Evolutionary conservation across 2,888 invertebrate species (phyloP).

Genomic region (Zygaena filipendulae): DNA sequence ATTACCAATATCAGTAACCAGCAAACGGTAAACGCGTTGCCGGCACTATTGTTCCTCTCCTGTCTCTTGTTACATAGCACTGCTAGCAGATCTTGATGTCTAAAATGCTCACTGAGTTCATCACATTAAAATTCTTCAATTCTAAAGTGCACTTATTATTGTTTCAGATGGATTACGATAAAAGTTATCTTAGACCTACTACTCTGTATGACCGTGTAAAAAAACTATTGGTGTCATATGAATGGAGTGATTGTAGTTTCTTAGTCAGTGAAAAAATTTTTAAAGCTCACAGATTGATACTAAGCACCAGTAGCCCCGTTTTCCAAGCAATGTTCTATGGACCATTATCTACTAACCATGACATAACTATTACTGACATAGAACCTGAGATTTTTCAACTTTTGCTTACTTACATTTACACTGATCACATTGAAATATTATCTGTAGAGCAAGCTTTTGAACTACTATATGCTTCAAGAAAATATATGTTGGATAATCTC

Average conservation of each 20-base stretch:
- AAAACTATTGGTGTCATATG: constrained; percentile 52
- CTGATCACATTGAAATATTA: constrained; percentile 63
- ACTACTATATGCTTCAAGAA: constrained; percentile 72
- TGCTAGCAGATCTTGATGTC: too few species aligned
- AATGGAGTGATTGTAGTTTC: constrained; percentile 72
- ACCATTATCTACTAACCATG: constrained; percentile 56
- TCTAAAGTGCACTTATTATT: too few species aligned
- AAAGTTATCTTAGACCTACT: constrained; percentile 31
- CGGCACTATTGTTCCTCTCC: too few species aligned
- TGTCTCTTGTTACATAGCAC: too few species aligned
- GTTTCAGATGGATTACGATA: constrained; percentile 52
- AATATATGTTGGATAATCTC: constrained; percentile 70
- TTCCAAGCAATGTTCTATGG: constrained; percentile 78
- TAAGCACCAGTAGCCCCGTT: constrained; percentile 74
- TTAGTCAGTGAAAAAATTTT: constrained; percentile 58
- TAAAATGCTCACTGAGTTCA: too few species aligned
- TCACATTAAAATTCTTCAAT: too few species aligned
- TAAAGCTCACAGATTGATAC: constrained; percentile 70
- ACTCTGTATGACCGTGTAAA: constrained; percentile 56
- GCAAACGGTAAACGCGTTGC: too few species aligned
- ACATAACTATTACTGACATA: constrained; percentile 68
- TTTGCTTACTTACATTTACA: constrained; percentile 71
- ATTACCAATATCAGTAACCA: too few species aligned
- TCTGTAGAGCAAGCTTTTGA: constrained; percentile 71
- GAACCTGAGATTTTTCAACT: constrained; percentile 70